phyloP scores from a whole-genome alignment of 2,113 vertebrate genomes.

The Phrynosoma platyrhinos region DNA sequence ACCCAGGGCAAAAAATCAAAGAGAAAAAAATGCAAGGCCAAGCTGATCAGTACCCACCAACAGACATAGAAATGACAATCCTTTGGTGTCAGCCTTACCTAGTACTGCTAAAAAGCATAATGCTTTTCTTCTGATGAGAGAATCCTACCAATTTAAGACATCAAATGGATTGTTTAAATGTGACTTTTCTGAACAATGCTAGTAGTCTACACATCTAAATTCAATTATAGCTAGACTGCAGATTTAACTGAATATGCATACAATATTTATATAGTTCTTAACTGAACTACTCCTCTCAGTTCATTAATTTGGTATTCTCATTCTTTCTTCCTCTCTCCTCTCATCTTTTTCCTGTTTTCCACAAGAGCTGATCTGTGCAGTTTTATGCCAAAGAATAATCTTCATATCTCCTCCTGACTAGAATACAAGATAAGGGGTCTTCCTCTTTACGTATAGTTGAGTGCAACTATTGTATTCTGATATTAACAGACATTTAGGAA shows the following conservation, averaged over 20 bases:
- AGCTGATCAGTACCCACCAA: not conserved
- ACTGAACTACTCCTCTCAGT: not conserved
- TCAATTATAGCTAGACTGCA: not conserved
- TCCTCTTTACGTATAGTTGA: not conserved
- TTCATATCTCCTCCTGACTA: not conserved
- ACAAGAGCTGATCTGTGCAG: not conserved
- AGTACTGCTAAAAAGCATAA: not conserved
- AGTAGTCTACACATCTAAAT: not conserved
- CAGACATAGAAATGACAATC: not conserved
- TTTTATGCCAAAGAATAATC: not conserved
- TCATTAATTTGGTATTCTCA: not conserved
- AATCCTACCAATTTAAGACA: not conserved
- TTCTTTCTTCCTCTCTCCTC: not conserved
- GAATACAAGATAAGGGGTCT: not conserved
- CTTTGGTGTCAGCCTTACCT: not conserved
- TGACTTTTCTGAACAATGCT: too few species aligned
- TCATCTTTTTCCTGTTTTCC: not conserved
- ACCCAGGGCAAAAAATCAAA: not conserved
- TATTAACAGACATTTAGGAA: not conserved
- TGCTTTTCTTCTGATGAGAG: not conserved
- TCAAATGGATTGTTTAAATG: not conserved
- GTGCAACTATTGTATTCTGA: not conserved
- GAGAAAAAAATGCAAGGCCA: not conserved
- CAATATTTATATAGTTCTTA: not conserved
- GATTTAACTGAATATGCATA: not conserved